phyloP scores from a whole-genome alignment of 2,797 vertebrate species.

The Crenuchus spilurus region DNA sequence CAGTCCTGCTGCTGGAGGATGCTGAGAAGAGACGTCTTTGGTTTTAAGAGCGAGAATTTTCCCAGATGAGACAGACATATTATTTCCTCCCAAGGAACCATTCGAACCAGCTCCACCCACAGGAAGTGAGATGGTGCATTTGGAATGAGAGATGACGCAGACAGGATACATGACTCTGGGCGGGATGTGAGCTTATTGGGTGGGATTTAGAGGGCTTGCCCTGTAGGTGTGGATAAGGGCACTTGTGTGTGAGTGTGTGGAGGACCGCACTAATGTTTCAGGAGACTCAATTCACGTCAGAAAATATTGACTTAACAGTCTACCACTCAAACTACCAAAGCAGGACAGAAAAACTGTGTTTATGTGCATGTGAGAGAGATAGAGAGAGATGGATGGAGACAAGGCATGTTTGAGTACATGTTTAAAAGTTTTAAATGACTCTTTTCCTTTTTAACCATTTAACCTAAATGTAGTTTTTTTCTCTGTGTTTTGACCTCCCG shows the following conservation, averaged over 20 bases:
- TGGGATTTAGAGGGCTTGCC: slow-evolving; percentile 12
- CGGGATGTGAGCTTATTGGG: slow-evolving; percentile 56
- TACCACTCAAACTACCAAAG: slow-evolving; percentile 2
- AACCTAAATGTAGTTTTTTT: no score
- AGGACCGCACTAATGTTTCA: not conserved
- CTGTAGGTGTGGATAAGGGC: slow-evolving; percentile 9
- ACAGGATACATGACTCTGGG: no score
- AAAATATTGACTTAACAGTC: slow-evolving; percentile 42
- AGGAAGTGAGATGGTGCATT: slow-evolving; percentile 75
- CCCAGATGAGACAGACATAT: slow-evolving; percentile 28
- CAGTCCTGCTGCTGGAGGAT: slow-evolving; percentile 14
- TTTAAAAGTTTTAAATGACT: no score
- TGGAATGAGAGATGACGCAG: slow-evolving; percentile 61
- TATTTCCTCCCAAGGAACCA: slow-evolving; percentile 39
- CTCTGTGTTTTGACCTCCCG: no score
- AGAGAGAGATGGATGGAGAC: not conserved
- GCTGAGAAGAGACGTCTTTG: slow-evolving; percentile 14
- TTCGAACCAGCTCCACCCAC: slow-evolving; percentile 46
- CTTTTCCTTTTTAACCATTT: no score
- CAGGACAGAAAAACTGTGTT: not conserved
- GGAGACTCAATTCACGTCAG: slow-evolving; percentile 4
- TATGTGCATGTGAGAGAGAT: not conserved
- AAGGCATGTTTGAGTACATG: no score
- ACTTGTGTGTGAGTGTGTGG: slow-evolving; percentile 16
- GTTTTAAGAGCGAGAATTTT: slow-evolving; percentile 18